Base-by-base conservation (phyloP, 1,140 invertebrate species). In the Oscheius sp. region DNA sequence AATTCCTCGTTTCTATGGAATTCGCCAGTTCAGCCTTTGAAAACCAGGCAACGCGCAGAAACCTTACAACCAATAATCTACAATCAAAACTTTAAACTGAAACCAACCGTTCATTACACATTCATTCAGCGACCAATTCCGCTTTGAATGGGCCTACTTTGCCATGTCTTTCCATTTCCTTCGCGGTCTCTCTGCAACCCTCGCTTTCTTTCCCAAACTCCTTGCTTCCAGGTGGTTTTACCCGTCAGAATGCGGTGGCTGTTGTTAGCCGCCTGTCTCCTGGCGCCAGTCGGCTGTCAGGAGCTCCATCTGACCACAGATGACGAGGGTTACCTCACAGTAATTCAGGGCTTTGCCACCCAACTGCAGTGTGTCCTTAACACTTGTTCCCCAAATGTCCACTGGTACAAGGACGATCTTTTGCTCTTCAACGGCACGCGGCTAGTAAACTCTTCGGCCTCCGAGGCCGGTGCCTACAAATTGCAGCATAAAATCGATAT, bases 361-460 rank as follows among this genome's bases (percentile, higher is more conserved):
- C 73, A 77, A 62, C 68, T 77, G n/a, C 66, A 77, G 31, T 77
- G 76, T 45, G 67, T 73, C n/a, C 42, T 77, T 2, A 77, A 77
- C 34, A 73, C 73, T 4, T 77, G 76, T 46, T 73, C 73, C 2
- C 35, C 26, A 2, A 66, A 73, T 35, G 74, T 77, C 3, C 35
- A 64, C 66, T 77, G 76, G 76, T 77, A 65, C 36, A 77, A 77
- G 29, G 76, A 77, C 34, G 76, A 67, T 28, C 29, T 66, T n/a
- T 63, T 74, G n/a, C 29, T 77, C 7, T 77, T 64, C 31, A 76
- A 77, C 49, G 74, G 74, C 34, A 68, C 76, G 7, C 18, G 69
- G 15, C 73, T 77, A 29, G 42, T 67, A 7, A 75, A 75, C 35
- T 55, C 62, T 23, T 74, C 73, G 35, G 45, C 45, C 18, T 42